Evolutionary conservation across 1,140 invertebrate species (phyloP), one percentile per base, ranked within the genome.

Genomic region (Caenorhabditis tropicalis): DNA sequence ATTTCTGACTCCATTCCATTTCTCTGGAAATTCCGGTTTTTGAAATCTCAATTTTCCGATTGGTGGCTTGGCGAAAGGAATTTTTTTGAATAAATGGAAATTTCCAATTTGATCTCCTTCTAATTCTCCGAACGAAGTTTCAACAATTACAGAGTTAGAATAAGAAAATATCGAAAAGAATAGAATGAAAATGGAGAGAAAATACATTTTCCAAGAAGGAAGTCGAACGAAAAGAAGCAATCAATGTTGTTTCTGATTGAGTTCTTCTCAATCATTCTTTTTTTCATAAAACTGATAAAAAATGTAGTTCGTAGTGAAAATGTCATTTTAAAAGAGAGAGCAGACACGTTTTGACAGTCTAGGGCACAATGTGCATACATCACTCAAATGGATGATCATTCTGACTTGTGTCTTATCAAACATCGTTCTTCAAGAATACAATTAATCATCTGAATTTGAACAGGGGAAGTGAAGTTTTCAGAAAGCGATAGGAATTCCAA

Each of bases 41-140:
- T 65, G 58, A 43, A 79, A 84, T 56, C 83, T 51, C 43, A 84
- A 48, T 43, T 80, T 36, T 31, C 39, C 53, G 21, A 80, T 21
- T 39, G 83, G 83, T 4, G 83, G 83, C 21, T 48, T 43, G 4
- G 83, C 83, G 19, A 53, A 84, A n/a, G 83, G 83, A 58, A 84
- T 80, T 6, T 58, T 19, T 33, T 84, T 81, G 36, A 74, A 74
- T 24, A 74, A 74, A 43, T 46, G 65, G 12, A 74, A 74, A 10
- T 46, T 21, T 74, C 65, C 65, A 12, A 43, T 24, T 27, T 74
- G 19, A 39, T 74, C 65, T 24, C 65, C 65, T 12, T 74, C 36
- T 1, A 74, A 24, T 15, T 74, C 0, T 24, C 65, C 65, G 7
- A 21, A 74, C 12, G 65, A 74, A 21, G 65, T 74, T 24, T 33